These are phyloP conservation scores for Tupaia chinensis DNA, from an alignment of 2,113 vertebrate genomes.

Conservation along the genomic window DNA sequence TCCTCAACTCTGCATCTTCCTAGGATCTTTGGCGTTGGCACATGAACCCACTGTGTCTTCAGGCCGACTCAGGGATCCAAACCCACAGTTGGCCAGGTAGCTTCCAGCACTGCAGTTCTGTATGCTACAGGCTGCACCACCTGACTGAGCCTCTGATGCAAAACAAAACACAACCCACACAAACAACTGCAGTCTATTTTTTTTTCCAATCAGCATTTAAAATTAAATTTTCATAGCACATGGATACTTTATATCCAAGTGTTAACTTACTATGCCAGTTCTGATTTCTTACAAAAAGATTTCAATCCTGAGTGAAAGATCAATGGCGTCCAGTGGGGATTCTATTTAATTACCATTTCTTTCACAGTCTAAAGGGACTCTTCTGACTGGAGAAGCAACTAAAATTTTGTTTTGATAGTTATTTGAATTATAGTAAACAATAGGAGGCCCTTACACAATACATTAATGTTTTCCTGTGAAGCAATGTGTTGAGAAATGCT, in stretches of 20 bases:
- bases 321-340: constrained; percentile 68
- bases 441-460: constrained; percentile 61
- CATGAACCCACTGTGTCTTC: too few species aligned
- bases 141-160: too few species aligned
- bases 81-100: too few species aligned
- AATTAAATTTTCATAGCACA: constrained; percentile 46
- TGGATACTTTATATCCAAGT: constrained; percentile 17
- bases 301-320: constrained; percentile 60
- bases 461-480: constrained; percentile 21
- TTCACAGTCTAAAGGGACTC: constrained; percentile 72
- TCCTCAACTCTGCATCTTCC: too few species aligned
- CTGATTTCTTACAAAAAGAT: constrained; percentile 47
- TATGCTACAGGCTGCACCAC: too few species aligned
- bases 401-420: constrained; percentile 78
- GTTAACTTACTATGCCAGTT: constrained; percentile 10
- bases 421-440: constrained; percentile 76
- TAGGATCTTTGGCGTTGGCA: too few species aligned
- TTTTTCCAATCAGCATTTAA: constrained; percentile 30
- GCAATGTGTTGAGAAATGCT: constrained; percentile 2
- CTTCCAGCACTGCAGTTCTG: too few species aligned
- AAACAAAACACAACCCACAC: too few species aligned
- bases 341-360: constrained; percentile 81
- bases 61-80: too few species aligned
- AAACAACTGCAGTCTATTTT: neutral
- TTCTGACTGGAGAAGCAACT: constrained; percentile 76